These are phyloP conservation scores for Camelus dromedarius DNA, from an alignment of 2,113 vertebrate genomes.

Conservation along the genomic window DNA sequence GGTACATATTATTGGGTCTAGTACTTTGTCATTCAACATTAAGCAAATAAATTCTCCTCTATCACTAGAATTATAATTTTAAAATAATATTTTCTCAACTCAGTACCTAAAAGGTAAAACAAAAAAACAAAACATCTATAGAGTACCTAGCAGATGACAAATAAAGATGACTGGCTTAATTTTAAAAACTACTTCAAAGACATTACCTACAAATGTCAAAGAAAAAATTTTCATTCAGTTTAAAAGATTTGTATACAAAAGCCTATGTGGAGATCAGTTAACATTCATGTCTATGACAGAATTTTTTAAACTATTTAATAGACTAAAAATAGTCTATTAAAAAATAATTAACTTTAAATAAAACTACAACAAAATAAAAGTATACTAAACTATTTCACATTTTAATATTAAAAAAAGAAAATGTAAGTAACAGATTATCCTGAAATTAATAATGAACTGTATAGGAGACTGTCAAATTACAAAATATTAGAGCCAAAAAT, in stretches of 20 bases:
- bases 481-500: slow-evolving; percentile 35
- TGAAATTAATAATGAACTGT: not conserved
- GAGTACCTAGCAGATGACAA: not conserved
- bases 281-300: not conserved
- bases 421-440: not conserved
- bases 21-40: slow-evolving; percentile 24
- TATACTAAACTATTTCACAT: not conserved
- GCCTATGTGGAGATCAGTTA: not conserved
- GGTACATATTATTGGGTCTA: not conserved
- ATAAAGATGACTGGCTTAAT: not conserved
- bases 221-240: slow-evolving; percentile 23
- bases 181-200: not conserved
- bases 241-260: not conserved
- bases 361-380: slow-evolving; percentile 40
- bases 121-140: not conserved
- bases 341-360: slow-evolving; percentile 27
- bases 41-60: slow-evolving; percentile 14
- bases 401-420: slow-evolving; percentile 8
- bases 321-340: not conserved
- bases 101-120: not conserved
- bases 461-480: not conserved
- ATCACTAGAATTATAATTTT: slow-evolving; percentile 28
- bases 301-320: not conserved
- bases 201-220: slow-evolving; percentile 5
- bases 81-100: not conserved